These are phyloP conservation scores for Drosophila sp. DNA, from an alignment of 1,140 invertebrate genomes.

Conservation along the genomic window DNA sequence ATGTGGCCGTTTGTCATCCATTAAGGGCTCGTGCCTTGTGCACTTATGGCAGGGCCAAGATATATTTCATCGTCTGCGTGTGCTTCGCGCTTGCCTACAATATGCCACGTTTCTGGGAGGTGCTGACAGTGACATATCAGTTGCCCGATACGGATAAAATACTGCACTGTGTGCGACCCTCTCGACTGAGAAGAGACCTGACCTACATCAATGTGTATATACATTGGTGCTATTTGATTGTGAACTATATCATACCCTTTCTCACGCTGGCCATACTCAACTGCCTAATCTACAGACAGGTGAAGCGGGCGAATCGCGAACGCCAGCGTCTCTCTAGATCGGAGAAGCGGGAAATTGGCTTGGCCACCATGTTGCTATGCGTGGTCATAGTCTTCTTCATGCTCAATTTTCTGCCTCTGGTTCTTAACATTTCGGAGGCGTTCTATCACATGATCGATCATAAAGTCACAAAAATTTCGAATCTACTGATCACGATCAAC, in stretches of 20 bases:
- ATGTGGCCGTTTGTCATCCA: constrained; percentile 98
- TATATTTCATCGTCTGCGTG: constrained; percentile 93
- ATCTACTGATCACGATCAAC: constrained; percentile 97
- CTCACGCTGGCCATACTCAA: constrained; percentile 93
- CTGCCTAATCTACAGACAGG: constrained; percentile 93
- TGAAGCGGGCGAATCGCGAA: constrained; percentile 92
- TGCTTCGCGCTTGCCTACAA: constrained; percentile 94
- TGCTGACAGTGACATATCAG: constrained; percentile 66
- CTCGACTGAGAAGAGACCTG: constrained; percentile 87
- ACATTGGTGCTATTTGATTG: constrained; percentile 95
- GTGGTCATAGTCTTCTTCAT: constrained; percentile 97
- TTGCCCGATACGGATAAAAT: constrained; percentile 59
- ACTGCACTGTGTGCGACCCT: constrained; percentile 89
- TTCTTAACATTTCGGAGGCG: constrained; percentile 94
- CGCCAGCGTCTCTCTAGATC: constrained; percentile 90
- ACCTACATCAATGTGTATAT: constrained; percentile 94
- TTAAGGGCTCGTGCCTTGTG: constrained; percentile 93
- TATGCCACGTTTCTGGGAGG: constrained; percentile 90
- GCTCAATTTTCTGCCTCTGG: constrained; percentile 95
- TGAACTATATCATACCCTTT: constrained; percentile 96
- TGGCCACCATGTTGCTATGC: constrained; percentile 96
- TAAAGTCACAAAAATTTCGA: constrained; percentile 92
- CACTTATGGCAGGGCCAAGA: constrained; percentile 93
- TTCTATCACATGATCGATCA: constrained; percentile 88
- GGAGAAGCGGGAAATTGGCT: constrained; percentile 93